A percentile compares a stretch with the other conserved stretches of the same genome.
Evolutionary conservation across 1,140 invertebrate species (phyloP).

Genomic region (Tribolium castaneum): DNA sequence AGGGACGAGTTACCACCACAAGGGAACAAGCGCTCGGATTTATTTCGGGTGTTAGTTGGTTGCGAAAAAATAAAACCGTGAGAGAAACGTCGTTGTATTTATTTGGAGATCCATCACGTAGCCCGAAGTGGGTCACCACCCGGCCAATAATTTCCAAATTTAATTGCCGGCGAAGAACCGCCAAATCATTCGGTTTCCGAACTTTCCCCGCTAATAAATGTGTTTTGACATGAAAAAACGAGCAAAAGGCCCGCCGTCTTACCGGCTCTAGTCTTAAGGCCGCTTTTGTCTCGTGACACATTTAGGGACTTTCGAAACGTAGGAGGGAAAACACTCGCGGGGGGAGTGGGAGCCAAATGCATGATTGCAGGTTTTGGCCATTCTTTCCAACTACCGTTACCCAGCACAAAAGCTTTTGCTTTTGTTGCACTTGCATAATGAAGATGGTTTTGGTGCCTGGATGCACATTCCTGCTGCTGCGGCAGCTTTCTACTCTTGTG

Average conservation of each 20-base stretch:
- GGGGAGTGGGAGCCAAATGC: not conserved
- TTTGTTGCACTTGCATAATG: conserved; percentile 30
- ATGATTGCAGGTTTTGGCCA: conserved; percentile 20
- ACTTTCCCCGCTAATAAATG: conserved; percentile 45
- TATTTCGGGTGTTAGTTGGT: not conserved
- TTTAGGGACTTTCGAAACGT: conserved; percentile 31
- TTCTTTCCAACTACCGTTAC: conserved; percentile 27
- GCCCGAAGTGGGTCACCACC: conserved; percentile 45
- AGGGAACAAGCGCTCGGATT: not conserved
- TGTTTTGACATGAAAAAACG: conserved; percentile 46
- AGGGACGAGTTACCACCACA: not conserved
- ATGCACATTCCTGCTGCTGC: no score
- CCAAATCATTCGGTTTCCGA: conserved; percentile 46
- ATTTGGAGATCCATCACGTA: conserved; percentile 26
- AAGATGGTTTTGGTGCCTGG: not conserved
- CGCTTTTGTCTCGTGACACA: conserved; percentile 27
- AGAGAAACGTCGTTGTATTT: conserved; percentile 2
- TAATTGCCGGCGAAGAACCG: conserved; percentile 45
- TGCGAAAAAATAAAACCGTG: conserved; percentile 25
- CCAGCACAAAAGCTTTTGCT: conserved; percentile 19
- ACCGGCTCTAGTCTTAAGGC: not conserved
- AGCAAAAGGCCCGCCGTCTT: conserved; percentile 37
- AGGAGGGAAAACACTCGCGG: not conserved
- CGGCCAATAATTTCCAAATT: conserved; percentile 50
- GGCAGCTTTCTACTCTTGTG: conserved; percentile 12